Evolutionary conservation across 1,140 invertebrate genomes (phyloP).

Genomic region (Drosophila sproati): DNA sequence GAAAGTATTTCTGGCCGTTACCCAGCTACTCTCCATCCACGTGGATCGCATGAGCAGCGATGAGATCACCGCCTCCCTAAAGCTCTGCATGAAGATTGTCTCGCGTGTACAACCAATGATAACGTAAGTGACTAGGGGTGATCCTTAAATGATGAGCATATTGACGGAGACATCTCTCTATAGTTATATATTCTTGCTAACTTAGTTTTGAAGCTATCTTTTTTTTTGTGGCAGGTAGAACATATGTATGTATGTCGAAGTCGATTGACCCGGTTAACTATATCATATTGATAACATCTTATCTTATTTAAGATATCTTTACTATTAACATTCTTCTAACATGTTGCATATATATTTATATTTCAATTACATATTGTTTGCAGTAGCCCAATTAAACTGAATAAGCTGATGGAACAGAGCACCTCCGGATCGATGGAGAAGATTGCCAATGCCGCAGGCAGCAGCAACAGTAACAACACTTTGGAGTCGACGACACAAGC

Average conservation of each 20-base stretch:
- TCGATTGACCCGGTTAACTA: too few relatives aligned
- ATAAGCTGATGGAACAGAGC: slow-evolving; percentile 59
- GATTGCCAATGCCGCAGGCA: slow-evolving; percentile 15
- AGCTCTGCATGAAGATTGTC: slow-evolving; percentile 91
- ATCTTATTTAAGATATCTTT: too few relatives aligned
- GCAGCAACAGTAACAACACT: slow-evolving; percentile 1
- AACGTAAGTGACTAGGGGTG: slow-evolving; percentile 61
- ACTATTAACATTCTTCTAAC: too few relatives aligned
- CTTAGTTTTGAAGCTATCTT: too few relatives aligned
- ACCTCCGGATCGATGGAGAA: slow-evolving; percentile 55
- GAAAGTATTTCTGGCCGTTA: slow-evolving; percentile 89
- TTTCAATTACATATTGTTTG: slow-evolving; percentile 5
- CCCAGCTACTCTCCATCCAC: slow-evolving; percentile 87
- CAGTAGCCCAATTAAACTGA: slow-evolving; percentile 79
- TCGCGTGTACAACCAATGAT: slow-evolving; percentile 90
- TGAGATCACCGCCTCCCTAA: slow-evolving; percentile 88
- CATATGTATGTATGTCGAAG: too few relatives aligned
- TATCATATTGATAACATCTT: too few relatives aligned
- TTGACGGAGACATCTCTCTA: too few relatives aligned
- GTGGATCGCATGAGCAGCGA: slow-evolving; percentile 87
- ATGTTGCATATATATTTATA: too few relatives aligned
- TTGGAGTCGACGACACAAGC: slow-evolving; percentile 24
- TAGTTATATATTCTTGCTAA: too few relatives aligned
- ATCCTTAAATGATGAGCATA: not conserved
- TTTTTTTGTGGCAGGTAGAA: too few relatives aligned